Evolutionary conservation across 2,797 vertebrate species (phyloP).

Genomic region (Dromococcyx pavoninus): DNA sequence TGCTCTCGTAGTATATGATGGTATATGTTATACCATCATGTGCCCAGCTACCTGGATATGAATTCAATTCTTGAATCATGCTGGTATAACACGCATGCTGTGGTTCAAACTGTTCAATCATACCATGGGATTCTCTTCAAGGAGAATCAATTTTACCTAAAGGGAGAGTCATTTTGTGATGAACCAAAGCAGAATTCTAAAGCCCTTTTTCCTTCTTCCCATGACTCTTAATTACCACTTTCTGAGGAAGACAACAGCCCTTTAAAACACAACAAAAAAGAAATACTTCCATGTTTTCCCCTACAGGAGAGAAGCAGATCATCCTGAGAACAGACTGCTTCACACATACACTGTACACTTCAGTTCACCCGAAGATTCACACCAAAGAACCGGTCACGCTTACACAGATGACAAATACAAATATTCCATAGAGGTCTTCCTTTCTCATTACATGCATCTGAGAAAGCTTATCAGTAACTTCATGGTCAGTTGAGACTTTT

Average conservation of each 20-base stretch:
- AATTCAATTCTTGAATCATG: neutral
- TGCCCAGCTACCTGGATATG: neutral
- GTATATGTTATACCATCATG: neutral
- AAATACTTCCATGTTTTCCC: neutral
- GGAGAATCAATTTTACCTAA: neutral
- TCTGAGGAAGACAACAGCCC: neutral
- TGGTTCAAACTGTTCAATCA: neutral
- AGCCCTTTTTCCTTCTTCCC: neutral
- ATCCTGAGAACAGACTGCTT: neutral
- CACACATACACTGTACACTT: neutral
- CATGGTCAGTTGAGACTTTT: neutral
- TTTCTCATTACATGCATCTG: neutral
- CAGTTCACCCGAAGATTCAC: neutral
- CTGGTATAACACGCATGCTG: fast-evolving
- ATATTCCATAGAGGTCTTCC: neutral
- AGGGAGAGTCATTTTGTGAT: neutral
- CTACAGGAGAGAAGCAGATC: neutral
- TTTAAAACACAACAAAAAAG: neutral
- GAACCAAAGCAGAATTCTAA: neutral
- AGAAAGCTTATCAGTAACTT: neutral
- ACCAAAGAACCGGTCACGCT: neutral
- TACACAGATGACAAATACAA: neutral
- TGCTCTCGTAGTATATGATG: neutral
- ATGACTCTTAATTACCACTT: neutral
- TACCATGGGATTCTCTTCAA: neutral